A percentile compares a stretch with the other conserved stretches of the same genome.
Conservation (phyloP, 1,140 invertebrate species). For the Formica exsecta region DNA sequence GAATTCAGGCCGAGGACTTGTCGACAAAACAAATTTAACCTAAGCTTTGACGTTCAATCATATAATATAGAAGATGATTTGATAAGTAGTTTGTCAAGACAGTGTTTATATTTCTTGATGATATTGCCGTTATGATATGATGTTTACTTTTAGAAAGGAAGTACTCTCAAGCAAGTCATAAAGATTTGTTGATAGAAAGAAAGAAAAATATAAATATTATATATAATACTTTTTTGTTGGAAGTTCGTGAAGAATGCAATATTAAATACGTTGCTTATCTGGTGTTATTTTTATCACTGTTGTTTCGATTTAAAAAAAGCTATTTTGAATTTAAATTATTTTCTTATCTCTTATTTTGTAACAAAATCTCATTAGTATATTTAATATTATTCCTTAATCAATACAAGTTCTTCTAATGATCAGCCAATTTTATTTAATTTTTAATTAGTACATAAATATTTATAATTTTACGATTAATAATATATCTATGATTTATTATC, state of each 20-base stretch:
- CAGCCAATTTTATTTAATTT: too few relatives aligned
- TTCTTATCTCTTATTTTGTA: too few relatives aligned
- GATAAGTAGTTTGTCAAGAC: background rate
- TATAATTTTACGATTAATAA: too few relatives aligned
- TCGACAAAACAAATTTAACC: slow-evolving; percentile 46
- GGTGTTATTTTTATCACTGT: background rate
- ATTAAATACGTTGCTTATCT: background rate
- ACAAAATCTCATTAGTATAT: too few relatives aligned
- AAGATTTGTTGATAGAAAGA: background rate
- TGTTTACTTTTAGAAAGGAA: background rate
- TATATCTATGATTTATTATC: too few relatives aligned
- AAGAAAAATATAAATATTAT: background rate
- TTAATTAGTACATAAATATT: too few relatives aligned
- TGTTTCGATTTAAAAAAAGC: too few relatives aligned
- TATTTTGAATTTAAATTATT: too few relatives aligned
- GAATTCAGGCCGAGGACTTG: slow-evolving; percentile 28
- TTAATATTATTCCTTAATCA: too few relatives aligned
- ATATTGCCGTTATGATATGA: background rate
- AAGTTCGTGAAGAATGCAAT: background rate
- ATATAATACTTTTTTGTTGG: background rate
- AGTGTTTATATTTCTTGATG: background rate
- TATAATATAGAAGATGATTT: background rate
- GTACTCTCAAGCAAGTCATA: background rate
- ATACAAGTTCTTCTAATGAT: too few relatives aligned
- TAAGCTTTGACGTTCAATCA: slow-evolving; percentile 13